Evolutionary conservation across 2,113 vertebrate species (phyloP).

Genomic region (Vanacampus margaritifer): DNA sequence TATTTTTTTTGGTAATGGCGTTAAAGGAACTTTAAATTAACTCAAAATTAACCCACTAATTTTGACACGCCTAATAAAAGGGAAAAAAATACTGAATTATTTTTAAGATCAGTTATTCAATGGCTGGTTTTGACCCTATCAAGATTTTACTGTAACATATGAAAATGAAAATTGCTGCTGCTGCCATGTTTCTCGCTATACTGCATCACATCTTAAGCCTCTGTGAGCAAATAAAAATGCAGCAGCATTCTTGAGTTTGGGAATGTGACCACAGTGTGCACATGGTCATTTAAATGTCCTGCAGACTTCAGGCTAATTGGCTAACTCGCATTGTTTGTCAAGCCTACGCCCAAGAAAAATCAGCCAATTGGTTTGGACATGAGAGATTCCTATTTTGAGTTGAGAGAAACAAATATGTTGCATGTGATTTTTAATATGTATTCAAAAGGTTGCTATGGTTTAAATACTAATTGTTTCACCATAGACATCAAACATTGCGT

Average conservation of each 20-base stretch:
- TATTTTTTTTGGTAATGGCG: too few relatives aligned
- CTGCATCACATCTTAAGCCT: slow-evolving; percentile 55
- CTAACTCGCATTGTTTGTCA: slow-evolving; percentile 64
- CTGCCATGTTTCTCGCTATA: slow-evolving; percentile 38
- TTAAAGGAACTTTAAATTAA: too few relatives aligned
- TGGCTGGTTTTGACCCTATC: slow-evolving; percentile 51
- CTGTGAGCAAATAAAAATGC: slow-evolving; percentile 56
- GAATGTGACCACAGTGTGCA: slow-evolving; percentile 62
- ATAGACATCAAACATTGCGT: too few relatives aligned
- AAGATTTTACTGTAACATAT: slow-evolving; percentile 34
- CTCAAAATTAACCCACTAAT: too few relatives aligned
- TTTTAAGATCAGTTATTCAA: slow-evolving; percentile 42
- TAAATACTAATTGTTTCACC: too few relatives aligned
- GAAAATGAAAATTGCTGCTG: slow-evolving; percentile 65
- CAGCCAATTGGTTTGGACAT: neutral
- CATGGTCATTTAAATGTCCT: slow-evolving; percentile 61
- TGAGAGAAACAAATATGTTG: neutral
- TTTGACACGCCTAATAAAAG: too few relatives aligned
- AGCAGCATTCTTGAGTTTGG: slow-evolving; percentile 70
- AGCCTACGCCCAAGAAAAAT: slow-evolving; percentile 29
- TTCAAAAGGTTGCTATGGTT: too few relatives aligned
- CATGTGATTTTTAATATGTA: neutral
- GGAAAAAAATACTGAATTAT: slow-evolving; percentile 47
- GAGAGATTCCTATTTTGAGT: neutral
- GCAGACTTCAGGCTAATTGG: slow-evolving; percentile 50